Evolutionary conservation across 2,888 invertebrate species (phyloP), one percentile per base, ranked within the genome.

Genomic region (Metallyticus violacea): DNA sequence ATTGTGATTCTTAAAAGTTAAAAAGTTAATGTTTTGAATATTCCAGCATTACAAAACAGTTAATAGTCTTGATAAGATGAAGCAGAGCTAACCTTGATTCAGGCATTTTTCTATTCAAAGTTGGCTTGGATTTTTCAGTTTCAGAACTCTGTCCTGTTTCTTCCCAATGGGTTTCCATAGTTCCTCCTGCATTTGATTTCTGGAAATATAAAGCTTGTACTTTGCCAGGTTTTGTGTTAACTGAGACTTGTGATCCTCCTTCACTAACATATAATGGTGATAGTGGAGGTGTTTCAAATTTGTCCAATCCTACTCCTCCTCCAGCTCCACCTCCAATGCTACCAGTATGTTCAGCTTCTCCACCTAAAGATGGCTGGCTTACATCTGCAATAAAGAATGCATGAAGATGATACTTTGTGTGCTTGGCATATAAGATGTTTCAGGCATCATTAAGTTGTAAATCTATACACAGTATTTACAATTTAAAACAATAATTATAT

Each of bases 301-400:
- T 90, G 87, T 92, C 93, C 85, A 92, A 90, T 85, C 76, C 78
- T 25, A 27, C 85, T 25, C 90, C 90, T 2, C 90, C 90, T 88
- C 90, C 91, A n/a, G 90, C 89, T 88, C 90, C 91, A 85, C 85
- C 77, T 9, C 79, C 85, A 91, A 90, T 9, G 89, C 89, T 7
- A 89, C 90, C 89, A 89, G 89, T 90, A 88, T 81, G 91, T 90
- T 95, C 94, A 90, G 94, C 94, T 90, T 95, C 95, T 6, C 94
- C 94, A 88, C 96, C 96, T 86, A 96, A 91, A 0, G 96, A 96
- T 0, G 96, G 96, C 90, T 96, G 96, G 90, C 96, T 96, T 3
- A 95, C 94, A 90, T 97, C 96, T 95, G 89, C 25, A 88, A 89
- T 78, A 85, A n/a, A 87, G 22, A 3, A 2, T 62, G 15, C 2